These are phyloP conservation scores for Platanista minor DNA, from an alignment of 2,113 vertebrate species.

Conservation along the genomic window DNA sequence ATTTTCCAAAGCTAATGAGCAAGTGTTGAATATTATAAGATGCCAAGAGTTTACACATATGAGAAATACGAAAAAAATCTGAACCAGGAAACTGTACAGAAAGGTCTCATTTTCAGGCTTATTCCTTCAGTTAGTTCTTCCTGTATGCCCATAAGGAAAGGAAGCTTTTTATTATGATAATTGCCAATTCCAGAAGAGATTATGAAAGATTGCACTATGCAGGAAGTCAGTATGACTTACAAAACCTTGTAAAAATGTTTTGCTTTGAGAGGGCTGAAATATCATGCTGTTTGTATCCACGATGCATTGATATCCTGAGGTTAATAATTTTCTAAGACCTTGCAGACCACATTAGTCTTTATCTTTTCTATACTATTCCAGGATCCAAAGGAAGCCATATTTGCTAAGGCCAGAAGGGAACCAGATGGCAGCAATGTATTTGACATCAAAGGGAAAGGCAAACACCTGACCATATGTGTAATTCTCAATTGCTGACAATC, in stretches of 20 bases:
- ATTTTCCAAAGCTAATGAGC: neutral
- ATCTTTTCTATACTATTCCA: neutral
- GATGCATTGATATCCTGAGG: neutral
- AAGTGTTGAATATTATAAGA: neutral
- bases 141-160: neutral
- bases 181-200: neutral
- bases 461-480: neutral
- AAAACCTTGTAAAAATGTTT: neutral
- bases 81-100: neutral
- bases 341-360: neutral
- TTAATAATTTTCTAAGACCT: neutral
- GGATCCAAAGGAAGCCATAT: neutral
- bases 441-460: neutral
- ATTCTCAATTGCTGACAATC: neutral
- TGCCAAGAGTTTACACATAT: neutral
- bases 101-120: neutral
- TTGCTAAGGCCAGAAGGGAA: neutral
- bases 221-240: neutral
- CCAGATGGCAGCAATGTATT: neutral
- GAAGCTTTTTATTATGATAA: neutral
- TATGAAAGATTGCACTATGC: neutral
- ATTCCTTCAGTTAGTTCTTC: neutral
- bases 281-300: neutral
- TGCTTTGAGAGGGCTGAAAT: neutral
- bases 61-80: neutral